Evolutionary conservation across 2,888 invertebrate genomes (phyloP), one percentile per base, ranked within the genome.

Genomic region (Dromius quadrimaculatus): DNA sequence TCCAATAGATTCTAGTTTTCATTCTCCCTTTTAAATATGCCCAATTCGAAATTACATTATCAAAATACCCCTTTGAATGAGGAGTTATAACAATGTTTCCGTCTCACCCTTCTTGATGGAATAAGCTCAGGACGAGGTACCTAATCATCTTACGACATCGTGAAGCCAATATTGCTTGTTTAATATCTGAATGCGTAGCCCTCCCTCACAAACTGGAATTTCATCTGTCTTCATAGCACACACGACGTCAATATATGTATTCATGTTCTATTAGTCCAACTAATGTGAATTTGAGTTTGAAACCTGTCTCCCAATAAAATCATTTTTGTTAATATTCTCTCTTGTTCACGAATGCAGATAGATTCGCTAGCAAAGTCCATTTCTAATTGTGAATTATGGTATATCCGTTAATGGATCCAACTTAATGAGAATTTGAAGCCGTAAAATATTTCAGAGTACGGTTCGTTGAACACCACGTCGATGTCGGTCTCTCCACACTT

Each of bases 1-100:
- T 41, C 41, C 15, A 41, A 36, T n/a, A 11, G 36, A 36, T 19
- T 36, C 36, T 59, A 36, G 59, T 36, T 64, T 6, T 20, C n/a
- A 20, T 13, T n/a, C 11, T 23, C 68, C 68, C 68, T 41, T 57
- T 68, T 59, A 68, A 68, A 68, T 68, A 68, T 68, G 43, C 20
- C 50, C 66, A 57, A 68, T 68, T 68, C 68, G 41, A 68, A 68
- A 68, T 68, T 68, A 68, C 68, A 68, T 68, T 68, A 68, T 68
- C 68, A 68, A 68, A 68, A 68, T 68, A 68, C 57, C 68, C 68
- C 68, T 68, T 68, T 68, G 43, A 45, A 43, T 41, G 23, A 15
- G 9, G 19, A 41, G 59, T 68, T 59, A 68, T 59, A 66, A 68
- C 68, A 43, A 19, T 68, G 68, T 68, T 68, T 68, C 68, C 43